Evolutionary conservation across 2,888 invertebrate genomes (phyloP).

Genomic region (Aporophyla lueneburgensis): DNA sequence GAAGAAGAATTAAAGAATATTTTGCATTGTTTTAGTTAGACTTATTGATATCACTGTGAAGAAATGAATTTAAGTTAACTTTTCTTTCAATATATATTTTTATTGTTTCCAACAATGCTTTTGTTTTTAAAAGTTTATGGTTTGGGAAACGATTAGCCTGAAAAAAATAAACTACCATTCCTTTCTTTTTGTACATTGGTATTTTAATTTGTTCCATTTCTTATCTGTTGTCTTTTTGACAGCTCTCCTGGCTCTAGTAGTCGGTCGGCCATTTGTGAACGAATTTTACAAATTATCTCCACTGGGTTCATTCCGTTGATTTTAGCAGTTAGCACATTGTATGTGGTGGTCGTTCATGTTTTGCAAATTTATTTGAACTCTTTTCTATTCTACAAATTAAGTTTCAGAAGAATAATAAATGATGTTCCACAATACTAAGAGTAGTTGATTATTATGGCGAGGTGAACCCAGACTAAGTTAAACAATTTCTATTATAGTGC

Average conservation of each 20-base stretch:
- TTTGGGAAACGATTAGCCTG: too few species aligned
- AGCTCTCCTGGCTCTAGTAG: conserved; percentile 64
- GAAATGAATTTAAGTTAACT: conserved; percentile 19
- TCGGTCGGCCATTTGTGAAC: conserved; percentile 82
- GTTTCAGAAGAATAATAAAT: conserved; percentile 61
- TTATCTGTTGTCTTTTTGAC: conserved; percentile 71
- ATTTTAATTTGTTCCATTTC: conserved; percentile 40
- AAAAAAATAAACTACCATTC: conserved; percentile 1
- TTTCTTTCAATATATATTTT: conserved; percentile 12
- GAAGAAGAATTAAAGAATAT: background rate
- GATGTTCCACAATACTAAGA: conserved; percentile 56
- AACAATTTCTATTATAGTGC: conserved; percentile 81
- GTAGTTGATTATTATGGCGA: conserved; percentile 67
- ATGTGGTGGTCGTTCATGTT: conserved; percentile 61
- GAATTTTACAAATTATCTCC: conserved; percentile 58
- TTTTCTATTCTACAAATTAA: conserved; percentile 63
- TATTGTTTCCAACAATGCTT: background rate
- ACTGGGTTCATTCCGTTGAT: conserved; percentile 57
- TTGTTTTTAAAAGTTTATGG: background rate
- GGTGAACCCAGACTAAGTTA: conserved; percentile 78
- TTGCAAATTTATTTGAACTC: conserved; percentile 62
- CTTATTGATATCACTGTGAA: conserved; percentile 5
- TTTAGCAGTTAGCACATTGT: conserved; percentile 54
- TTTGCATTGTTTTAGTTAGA: background rate
- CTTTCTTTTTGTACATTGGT: background rate